These are phyloP conservation scores for Coptotermes formosanus DNA, from an alignment of 1,140 invertebrate genomes.

Conservation along the genomic window DNA sequence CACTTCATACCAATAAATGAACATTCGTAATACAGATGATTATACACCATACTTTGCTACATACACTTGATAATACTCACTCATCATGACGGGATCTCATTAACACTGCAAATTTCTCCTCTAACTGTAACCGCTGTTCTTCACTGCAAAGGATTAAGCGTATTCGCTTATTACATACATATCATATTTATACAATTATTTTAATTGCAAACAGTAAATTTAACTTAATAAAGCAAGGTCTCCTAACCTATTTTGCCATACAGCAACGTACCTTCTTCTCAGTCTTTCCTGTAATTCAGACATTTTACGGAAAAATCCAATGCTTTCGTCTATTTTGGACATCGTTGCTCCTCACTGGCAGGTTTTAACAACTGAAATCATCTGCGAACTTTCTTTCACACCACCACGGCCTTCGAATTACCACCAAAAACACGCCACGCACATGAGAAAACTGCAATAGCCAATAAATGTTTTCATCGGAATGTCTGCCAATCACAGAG, in stretches of 20 bases:
- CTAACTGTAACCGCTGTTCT: conserved; percentile 47
- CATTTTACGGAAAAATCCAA: conserved; percentile 47
- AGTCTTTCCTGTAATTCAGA: conserved; percentile 46
- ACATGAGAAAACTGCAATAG: neutral
- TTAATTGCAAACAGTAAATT: no score
- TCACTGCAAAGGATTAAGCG: conserved; percentile 41
- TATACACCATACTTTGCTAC: neutral
- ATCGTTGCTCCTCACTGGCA: neutral
- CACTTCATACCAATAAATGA: neutral
- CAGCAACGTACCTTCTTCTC: conserved; percentile 44
- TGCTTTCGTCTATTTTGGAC: conserved; percentile 34
- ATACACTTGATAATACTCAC: conserved; percentile 35
- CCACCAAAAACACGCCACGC: neutral
- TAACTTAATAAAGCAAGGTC: no score
- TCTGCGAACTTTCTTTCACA: neutral
- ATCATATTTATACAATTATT: no score
- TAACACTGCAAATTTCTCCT: conserved; percentile 46
- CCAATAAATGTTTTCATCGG: neutral
- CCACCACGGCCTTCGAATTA: neutral
- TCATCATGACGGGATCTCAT: conserved; percentile 45
- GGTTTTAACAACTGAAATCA: neutral
- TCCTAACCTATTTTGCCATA: neutral
- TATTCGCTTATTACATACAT: no score
- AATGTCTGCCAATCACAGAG: conserved; percentile 5
- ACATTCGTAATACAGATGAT: neutral